A percentile compares a stretch with the other conserved stretches of the same genome.
These are phyloP conservation scores for Xanthorhoe spadicearia DNA, from an alignment of 2,888 invertebrate species.

Conservation along the genomic window DNA sequence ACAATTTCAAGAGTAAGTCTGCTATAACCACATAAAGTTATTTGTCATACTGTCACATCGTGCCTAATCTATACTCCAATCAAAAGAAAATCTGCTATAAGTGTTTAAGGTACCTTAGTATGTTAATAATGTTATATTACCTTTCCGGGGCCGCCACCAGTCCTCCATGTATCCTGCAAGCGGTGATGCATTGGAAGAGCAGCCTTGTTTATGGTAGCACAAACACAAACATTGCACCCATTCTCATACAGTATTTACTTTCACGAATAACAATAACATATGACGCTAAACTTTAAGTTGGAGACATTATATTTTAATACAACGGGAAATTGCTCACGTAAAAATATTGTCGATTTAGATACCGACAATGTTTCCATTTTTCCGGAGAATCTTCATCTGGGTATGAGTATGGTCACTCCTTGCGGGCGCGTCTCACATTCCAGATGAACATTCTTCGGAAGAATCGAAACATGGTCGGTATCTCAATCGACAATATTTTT, in stretches of 20 bases:
- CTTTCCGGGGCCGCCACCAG: slow-evolving; percentile 99
- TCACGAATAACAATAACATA: slow-evolving; percentile 53
- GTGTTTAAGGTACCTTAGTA: slow-evolving; percentile 48
- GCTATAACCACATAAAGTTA: background rate
- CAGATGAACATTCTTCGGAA: no score
- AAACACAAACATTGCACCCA: slow-evolving; percentile 84
- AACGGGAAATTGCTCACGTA: no score
- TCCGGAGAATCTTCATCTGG: no score
- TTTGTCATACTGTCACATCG: background rate
- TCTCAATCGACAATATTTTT: no score
- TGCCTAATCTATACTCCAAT: background rate
- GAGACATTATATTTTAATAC: no score
- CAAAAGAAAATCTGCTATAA: slow-evolving; percentile 32
- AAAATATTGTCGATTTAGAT: no score
- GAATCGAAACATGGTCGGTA: no score
- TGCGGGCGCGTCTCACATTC: no score
- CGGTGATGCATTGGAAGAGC: slow-evolving; percentile 93
- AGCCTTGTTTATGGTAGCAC: slow-evolving; percentile 85
- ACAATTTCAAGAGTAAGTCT: no score
- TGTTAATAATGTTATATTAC: slow-evolving; percentile 87
- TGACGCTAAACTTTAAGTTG: slow-evolving; percentile 5
- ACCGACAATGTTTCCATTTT: no score
- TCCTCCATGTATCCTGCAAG: slow-evolving; percentile 99
- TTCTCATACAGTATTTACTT: slow-evolving; percentile 84
- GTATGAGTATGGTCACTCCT: no score